These are phyloP conservation scores for Dascyllus trimaculatus DNA, from an alignment of 2,113 vertebrate genomes.

Conservation along the genomic window DNA sequence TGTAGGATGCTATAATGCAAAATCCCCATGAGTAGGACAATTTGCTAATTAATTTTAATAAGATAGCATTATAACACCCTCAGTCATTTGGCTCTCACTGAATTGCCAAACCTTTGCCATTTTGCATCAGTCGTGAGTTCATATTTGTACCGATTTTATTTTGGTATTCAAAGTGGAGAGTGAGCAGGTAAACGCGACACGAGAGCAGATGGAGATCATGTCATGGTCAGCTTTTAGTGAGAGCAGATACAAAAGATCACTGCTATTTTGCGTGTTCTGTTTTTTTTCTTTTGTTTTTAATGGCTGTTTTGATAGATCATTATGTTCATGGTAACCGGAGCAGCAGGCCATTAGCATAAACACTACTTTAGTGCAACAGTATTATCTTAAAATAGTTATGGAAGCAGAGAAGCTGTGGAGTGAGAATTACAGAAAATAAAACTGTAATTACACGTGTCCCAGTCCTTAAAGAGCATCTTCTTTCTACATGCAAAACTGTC, in stretches of 20 bases:
- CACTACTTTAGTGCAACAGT: background rate
- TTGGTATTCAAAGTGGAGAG: background rate
- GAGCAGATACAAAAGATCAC: background rate
- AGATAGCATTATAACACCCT: constrained; percentile 5
- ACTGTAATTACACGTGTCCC: background rate
- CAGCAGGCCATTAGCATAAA: constrained; percentile 22
- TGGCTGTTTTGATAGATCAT: constrained; percentile 31
- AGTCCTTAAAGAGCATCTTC: background rate
- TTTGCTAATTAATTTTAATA: constrained; percentile 59
- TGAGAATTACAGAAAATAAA: background rate
- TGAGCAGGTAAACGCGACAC: background rate
- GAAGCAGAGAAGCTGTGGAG: constrained; percentile 1
- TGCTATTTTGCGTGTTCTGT: background rate
- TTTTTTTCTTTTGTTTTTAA: background rate
- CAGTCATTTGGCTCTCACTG: background rate
- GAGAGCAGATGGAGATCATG: background rate
- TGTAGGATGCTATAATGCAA: constrained; percentile 31
- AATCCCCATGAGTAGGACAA: constrained; percentile 29
- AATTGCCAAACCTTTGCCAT: background rate
- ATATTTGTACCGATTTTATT: background rate
- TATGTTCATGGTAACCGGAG: constrained; percentile 37
- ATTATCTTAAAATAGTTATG: constrained; percentile 15
- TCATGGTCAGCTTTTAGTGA: background rate
- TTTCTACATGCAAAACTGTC: background rate
- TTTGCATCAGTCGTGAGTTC: background rate